phyloP scores from a whole-genome alignment of 2,113 vertebrate species.

The Platysternon megacephalum region DNA sequence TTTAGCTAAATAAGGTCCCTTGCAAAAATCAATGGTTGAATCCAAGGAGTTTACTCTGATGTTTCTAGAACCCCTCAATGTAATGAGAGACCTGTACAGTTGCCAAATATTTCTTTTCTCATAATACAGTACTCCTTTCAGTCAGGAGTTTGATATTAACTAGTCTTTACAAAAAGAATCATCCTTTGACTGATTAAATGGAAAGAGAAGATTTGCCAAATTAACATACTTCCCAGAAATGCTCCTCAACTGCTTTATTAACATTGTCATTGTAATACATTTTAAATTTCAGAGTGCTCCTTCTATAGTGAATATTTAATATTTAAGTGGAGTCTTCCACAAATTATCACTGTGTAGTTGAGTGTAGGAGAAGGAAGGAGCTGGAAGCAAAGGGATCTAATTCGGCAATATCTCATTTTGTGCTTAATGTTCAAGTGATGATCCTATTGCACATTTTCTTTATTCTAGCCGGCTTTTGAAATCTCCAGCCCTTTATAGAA shows the following conservation, averaged over 20 bases:
- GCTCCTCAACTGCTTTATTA: background rate
- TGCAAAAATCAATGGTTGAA: background rate
- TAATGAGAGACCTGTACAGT: background rate
- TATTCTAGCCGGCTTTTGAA: background rate
- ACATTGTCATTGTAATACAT: background rate
- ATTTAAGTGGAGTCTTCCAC: background rate
- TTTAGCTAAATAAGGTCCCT: background rate
- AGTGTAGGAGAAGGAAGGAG: background rate
- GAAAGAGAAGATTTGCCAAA: background rate
- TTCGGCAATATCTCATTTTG: background rate
- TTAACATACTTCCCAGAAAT: background rate
- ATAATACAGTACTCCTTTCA: background rate
- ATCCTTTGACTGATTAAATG: background rate
- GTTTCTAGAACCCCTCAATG: background rate
- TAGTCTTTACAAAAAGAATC: background rate
- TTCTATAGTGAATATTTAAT: background rate
- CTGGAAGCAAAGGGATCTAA: background rate
- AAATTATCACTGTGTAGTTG: background rate
- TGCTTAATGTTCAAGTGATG: conserved; percentile 1
- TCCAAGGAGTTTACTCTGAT: background rate
- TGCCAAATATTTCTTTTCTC: background rate
- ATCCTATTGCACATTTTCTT: conserved; percentile 3
- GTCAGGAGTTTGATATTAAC: background rate
- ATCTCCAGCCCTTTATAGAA: background rate
- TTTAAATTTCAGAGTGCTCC: background rate